Base-by-base conservation (phyloP, 37 sponge, comb jelly and placozoan species). In the Beroe forskalii region DNA sequence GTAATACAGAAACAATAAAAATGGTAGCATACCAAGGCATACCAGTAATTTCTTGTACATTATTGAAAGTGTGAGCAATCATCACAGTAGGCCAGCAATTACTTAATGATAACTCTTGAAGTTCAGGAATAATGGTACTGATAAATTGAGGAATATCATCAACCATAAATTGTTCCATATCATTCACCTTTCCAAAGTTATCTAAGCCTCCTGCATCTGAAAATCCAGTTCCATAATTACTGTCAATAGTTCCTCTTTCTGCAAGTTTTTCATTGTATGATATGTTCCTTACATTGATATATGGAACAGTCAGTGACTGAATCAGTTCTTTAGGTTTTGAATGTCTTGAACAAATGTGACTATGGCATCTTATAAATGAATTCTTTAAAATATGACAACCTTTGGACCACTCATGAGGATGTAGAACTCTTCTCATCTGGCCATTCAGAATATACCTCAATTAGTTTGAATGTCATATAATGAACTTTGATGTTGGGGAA, bases 21-120 rank as follows among this genome's bases (percentile, higher is more conserved):
- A 80, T 80, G 14, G 55, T n/a, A 9, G 30, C 86, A 0, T 4
- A 41, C 86, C 86, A 80, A 22, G 86, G 30, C 9, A 44, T 0
- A 0, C 86, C 86, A 28, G 86, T 80, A 1, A 80, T 22, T 6
- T 12, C 25, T 44, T 80, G 86, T 20, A 80, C 37, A 38, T 80
- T 80, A 27, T 80, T 38, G 4, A 80, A 44, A 20, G 86, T 80
- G 35, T 80, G 86, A 80, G 55, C 55, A 42, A 80, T 80, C 28
- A 80, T 37, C 12, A 30, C 42, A 1, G 86, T 44, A 22, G 86
- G 86, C 44, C 86, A 44, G 48, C 38, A 32, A 43, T 80, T 80
- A 42, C 4, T 9, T 4, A 44, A 9, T 20, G 55, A 4, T 23
- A 80, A 27, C 28, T 41, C 55, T 38, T 32, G 86, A 0, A 80